Evolutionary conservation across 2,113 vertebrate genomes (phyloP).

Genomic region (Pachyramphus minor): DNA sequence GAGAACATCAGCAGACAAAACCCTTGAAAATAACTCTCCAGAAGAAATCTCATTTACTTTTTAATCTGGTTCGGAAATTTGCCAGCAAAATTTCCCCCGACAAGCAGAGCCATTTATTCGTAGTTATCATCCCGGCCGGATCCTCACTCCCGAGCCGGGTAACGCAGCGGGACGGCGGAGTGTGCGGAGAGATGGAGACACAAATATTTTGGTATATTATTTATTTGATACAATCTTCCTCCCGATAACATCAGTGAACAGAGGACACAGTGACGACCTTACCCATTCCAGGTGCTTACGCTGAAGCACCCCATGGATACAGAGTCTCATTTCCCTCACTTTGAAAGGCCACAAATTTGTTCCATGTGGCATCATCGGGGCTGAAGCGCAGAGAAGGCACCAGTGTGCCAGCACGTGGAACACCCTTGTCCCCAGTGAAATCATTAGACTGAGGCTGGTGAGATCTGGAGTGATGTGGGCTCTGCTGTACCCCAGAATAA

Average conservation of each 20-base stretch:
- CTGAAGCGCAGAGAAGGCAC: background rate
- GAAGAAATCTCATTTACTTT: constrained; percentile 81
- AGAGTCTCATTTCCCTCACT: background rate
- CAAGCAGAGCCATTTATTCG: constrained; percentile 65
- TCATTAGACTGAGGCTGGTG: background rate
- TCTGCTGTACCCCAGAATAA: background rate
- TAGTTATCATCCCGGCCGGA: constrained; percentile 28
- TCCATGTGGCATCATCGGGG: background rate
- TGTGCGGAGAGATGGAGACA: rapidly evolving
- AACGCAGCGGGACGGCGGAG: background rate
- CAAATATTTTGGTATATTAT: constrained; percentile 67
- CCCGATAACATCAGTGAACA: constrained; percentile 55
- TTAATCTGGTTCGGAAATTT: constrained; percentile 79
- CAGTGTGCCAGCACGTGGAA: rapidly evolving
- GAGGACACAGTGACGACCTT: constrained; percentile 62
- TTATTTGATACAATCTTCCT: constrained; percentile 69
- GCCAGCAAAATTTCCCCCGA: constrained; percentile 67
- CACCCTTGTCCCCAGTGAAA: background rate
- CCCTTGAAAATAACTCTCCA: constrained; percentile 74
- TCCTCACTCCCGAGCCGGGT: constrained; percentile 16
- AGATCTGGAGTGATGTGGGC: background rate
- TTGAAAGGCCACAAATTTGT: background rate
- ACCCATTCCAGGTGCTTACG: background rate
- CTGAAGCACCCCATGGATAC: background rate
- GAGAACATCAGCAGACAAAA: constrained; percentile 69